Conservation (phyloP, 2,113 vertebrate genomes). For the Hystrix brachyura region DNA sequence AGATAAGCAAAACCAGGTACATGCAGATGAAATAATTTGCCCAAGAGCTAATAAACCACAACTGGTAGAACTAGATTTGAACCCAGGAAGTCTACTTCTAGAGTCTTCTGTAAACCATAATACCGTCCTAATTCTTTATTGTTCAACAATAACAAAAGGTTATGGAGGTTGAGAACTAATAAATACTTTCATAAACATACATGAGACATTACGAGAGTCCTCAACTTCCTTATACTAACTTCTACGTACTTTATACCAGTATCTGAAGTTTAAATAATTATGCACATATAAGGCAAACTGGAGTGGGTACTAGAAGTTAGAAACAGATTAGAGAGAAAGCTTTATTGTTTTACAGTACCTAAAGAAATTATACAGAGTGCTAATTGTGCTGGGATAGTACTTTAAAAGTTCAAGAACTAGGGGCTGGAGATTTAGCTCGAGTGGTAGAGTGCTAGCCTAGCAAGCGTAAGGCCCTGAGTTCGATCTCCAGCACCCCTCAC, state of each 20-base stretch:
- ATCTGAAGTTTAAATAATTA: background rate
- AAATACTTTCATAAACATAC: background rate
- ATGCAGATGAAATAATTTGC: background rate
- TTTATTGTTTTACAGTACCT: background rate
- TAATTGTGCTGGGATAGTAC: background rate
- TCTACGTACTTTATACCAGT: background rate
- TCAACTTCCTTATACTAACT: background rate
- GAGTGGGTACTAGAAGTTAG: background rate
- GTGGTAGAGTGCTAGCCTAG: too few species aligned
- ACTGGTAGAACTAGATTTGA: background rate
- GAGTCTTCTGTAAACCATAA: background rate
- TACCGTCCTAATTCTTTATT: conserved; percentile 23
- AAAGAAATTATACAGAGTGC: background rate
- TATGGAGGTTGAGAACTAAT: background rate
- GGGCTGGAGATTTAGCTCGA: too few species aligned
- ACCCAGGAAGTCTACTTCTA: background rate
- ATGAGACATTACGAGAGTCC: background rate
- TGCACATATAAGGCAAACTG: background rate
- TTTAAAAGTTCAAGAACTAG: background rate
- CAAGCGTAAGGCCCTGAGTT: too few species aligned
- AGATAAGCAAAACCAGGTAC: background rate
- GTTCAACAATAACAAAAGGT: background rate
- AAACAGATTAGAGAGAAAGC: background rate
- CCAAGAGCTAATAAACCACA: background rate
- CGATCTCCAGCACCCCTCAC: too few species aligned